Percentiles rank a stretch among this genome's conserved stretches.
These are phyloP conservation scores for Octopus bimaculoides DNA, from an alignment of 1,140 invertebrate genomes.

Conservation along the genomic window DNA sequence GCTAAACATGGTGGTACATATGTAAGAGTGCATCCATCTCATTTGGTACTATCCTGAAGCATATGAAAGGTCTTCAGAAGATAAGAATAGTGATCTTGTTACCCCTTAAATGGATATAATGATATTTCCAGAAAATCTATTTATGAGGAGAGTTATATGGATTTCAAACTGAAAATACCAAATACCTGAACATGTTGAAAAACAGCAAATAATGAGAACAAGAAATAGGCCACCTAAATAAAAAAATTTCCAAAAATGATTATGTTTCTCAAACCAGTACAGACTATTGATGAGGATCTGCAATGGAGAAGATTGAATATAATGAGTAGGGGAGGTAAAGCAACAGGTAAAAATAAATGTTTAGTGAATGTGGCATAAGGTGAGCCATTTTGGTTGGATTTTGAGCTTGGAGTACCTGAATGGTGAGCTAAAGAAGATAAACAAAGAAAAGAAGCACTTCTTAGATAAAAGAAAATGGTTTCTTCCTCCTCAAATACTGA, in stretches of 20 bases:
- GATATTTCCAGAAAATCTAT: no score
- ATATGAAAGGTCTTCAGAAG: no score
- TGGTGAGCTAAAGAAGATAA: background rate
- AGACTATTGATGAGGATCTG: background rate
- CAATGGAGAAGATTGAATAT: background rate
- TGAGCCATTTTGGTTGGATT: conserved; percentile 3
- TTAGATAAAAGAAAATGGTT: background rate
- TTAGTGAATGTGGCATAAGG: background rate
- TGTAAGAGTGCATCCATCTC: no score
- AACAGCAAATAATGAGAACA: no score
- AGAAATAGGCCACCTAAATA: background rate
- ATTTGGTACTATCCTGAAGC: no score
- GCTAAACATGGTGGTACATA: no score
- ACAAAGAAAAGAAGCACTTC: background rate
- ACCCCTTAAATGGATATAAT: no score
- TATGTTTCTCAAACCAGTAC: background rate
- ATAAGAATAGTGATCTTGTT: no score
- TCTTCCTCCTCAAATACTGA: no score
- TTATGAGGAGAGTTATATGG: no score
- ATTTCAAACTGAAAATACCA: no score
- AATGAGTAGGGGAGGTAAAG: background rate
- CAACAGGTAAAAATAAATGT: background rate
- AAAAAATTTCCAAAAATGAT: background rate
- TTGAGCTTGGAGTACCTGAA: background rate
- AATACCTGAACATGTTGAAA: no score